Evolutionary conservation across 2,113 vertebrate genomes (phyloP), one percentile per base, ranked within the genome.

Genomic region (Chaenocephalus aceratus): DNA sequence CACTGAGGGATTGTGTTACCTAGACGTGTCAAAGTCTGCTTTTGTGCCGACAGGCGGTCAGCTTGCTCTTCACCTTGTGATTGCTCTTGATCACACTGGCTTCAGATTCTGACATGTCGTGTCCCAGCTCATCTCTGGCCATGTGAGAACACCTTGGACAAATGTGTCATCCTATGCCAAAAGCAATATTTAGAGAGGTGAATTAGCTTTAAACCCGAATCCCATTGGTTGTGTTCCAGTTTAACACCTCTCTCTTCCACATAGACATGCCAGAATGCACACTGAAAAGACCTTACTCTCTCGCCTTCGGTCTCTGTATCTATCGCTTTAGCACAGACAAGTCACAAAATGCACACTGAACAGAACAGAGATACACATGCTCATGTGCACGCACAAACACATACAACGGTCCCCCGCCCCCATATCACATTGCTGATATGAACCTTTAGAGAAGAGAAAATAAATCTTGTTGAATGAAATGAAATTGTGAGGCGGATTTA

Each of bases 1-100:
- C 85, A 79, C 77, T 77, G 74, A 51, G 72, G 77, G 75, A 86
- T 90, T 87, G 86, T 84, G 83, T 91, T 92, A 89, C 83, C 63
- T 15, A 60, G 61, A 82, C 75, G 5, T 84, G 88, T 83, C 89
- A 87, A 62, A 85, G 79, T 85, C 23, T 76, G 69, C 84, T 84
- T 91, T 91, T 91, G 84, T 88, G 76, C 71, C 21, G 36, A 68
- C 80, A 78, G 82, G 57, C 74, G 75, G 80, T 66, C 86, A 68
- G 72, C 57, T 77, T 30, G 68, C 83, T 89, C 87, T 89, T 89
- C 85, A 88, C 82, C 74, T 81, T 75, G 70, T 51, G 75, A 89
- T 86, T 86, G 71, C 83, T 89, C 85, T 84, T 83, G 79, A 83
- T 91, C 82, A 81, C 77, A 83, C 57, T 63, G 78, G 82, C 88